Evolutionary conservation across 2,888 invertebrate species (phyloP).

Genomic region (Horisme vitalbata): DNA sequence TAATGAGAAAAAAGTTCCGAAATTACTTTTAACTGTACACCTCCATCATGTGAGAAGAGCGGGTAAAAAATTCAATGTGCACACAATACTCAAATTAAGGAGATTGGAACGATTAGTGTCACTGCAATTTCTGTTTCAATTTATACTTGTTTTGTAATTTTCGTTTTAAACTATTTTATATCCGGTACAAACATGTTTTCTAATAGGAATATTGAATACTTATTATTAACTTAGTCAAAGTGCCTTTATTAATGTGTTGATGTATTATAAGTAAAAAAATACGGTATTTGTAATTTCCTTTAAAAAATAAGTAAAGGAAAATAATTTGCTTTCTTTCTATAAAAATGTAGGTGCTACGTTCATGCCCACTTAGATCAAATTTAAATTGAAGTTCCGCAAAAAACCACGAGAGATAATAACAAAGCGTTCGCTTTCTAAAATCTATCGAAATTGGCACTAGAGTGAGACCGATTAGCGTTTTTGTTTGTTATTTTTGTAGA

Average conservation of each 20-base stretch:
- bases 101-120: constrained; percentile 59
- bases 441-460: constrained; percentile 33
- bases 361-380: constrained; percentile 5
- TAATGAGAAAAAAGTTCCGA: constrained; percentile 45
- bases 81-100: constrained; percentile 45
- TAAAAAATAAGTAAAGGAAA: background rate
- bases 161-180: no score
- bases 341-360: constrained; percentile 1
- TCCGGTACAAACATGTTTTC: no score
- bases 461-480: constrained; percentile 31
- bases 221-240: no score
- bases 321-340: background rate
- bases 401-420: constrained; percentile 30
- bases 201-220: no score
- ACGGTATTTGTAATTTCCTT: background rate
- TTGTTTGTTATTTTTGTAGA: constrained; percentile 32
- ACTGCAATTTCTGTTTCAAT: constrained; percentile 53
- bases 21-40: constrained; percentile 51
- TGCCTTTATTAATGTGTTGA: no score
- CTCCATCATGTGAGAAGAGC: constrained; percentile 27
- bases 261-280: no score
- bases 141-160: constrained; percentile 53
- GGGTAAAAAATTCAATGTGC: constrained; percentile 56
- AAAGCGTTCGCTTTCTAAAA: constrained; percentile 56
- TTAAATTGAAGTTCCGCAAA: constrained; percentile 20